phyloP scores from a whole-genome alignment of 2,888 invertebrate species.

The Andricus curvator region DNA sequence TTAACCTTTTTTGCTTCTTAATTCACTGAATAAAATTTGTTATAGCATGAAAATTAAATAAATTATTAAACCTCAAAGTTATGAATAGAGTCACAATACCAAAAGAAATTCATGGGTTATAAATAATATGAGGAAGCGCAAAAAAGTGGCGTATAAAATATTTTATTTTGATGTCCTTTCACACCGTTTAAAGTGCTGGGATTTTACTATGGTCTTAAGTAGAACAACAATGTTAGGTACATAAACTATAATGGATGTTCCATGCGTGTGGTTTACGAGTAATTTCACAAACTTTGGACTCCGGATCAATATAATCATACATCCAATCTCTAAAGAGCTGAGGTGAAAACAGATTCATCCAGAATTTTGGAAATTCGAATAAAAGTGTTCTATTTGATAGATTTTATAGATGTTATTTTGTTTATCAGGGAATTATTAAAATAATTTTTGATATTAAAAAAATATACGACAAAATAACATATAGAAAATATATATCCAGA shows the following conservation, averaged over 20 bases:
- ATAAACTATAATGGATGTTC: slow-evolving; percentile 34
- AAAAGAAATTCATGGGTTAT: no score
- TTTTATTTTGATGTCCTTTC: neutral
- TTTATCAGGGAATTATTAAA: no score
- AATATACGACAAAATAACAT: no score
- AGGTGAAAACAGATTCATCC: slow-evolving; percentile 5
- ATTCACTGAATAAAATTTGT: no score
- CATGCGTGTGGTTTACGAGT: slow-evolving; percentile 32
- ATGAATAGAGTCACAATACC: no score
- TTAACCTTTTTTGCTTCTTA: no score
- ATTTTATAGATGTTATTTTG: no score
- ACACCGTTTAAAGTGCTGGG: neutral
- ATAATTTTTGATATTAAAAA: no score
- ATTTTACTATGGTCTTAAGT: slow-evolving; percentile 16
- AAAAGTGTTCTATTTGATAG: no score
- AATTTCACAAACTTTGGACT: slow-evolving; percentile 28
- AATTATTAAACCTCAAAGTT: no score
- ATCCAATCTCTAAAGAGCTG: slow-evolving; percentile 21
- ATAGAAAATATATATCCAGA: no score
- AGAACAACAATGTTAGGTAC: slow-evolving; percentile 20
- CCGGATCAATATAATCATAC: slow-evolving; percentile 36
- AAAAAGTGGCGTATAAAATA: neutral
- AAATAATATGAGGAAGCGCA: neutral
- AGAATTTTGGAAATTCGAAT: neutral
- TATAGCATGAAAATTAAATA: no score